Percentiles rank a stretch among this genome's conserved stretches.
Evolutionary conservation across 2,888 invertebrate genomes (phyloP).

Genomic region (Lochmaea capreae): DNA sequence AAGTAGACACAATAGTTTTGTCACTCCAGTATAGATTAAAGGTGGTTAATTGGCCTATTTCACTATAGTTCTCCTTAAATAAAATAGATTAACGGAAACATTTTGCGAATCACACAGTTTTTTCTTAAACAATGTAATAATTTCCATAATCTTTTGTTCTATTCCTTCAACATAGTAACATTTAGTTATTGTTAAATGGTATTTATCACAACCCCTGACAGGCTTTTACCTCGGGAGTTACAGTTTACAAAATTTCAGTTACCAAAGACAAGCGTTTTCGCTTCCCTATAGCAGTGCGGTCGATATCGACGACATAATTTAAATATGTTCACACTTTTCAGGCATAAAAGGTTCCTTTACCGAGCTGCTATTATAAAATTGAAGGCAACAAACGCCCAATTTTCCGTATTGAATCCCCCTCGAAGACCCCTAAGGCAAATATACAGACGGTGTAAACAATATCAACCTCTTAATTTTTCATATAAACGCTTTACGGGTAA

Average conservation of each 20-base stretch:
- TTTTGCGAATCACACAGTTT: too few relatives aligned
- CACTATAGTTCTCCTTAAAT: too few relatives aligned
- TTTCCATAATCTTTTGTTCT: not conserved
- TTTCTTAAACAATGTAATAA: too few relatives aligned
- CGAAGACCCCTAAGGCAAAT: conserved; percentile 2
- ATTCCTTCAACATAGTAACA: not conserved
- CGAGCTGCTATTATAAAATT: conserved; percentile 1
- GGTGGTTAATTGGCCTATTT: too few relatives aligned
- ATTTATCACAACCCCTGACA: not conserved
- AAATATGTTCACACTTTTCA: conserved; percentile 4
- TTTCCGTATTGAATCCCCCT: conserved; percentile 12
- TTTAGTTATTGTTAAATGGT: not conserved
- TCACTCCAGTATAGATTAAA: too few relatives aligned
- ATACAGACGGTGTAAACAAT: conserved; percentile 5
- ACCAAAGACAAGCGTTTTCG: not conserved
- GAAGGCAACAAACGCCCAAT: conserved; percentile 12
- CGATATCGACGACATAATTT: conserved; percentile 8
- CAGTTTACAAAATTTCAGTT: not conserved
- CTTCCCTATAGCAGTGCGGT: not conserved
- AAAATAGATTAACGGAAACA: too few relatives aligned
- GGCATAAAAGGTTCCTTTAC: conserved; percentile 2
- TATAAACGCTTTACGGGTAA: not conserved
- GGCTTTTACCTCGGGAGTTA: not conserved
- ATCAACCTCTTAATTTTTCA: not conserved
- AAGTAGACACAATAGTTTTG: too few relatives aligned